A percentile compares a stretch with the other conserved stretches of the same genome.
phyloP scores from a whole-genome alignment of 1,140 invertebrate species.

The Drosophila willistoni region DNA sequence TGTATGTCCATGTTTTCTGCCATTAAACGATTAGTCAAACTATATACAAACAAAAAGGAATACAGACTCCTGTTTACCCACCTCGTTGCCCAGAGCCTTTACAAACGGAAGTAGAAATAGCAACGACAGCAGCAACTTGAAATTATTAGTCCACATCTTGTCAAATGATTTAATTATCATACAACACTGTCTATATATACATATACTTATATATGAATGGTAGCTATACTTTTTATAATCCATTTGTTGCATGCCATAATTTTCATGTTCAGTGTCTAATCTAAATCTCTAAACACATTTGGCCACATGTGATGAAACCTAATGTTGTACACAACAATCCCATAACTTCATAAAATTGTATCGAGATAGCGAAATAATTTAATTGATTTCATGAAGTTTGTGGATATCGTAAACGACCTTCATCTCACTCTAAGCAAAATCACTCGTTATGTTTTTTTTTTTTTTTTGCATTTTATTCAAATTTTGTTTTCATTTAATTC shows the following conservation, averaged over 20 bases:
- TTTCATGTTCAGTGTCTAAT: neutral
- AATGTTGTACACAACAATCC: too few relatives aligned
- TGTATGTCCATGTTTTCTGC: slow-evolving; percentile 41
- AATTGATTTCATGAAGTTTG: too few relatives aligned
- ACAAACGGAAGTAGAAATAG: neutral
- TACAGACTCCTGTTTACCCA: neutral
- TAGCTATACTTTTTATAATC: neutral
- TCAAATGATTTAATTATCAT: neutral
- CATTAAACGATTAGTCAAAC: neutral
- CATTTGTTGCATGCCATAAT: neutral
- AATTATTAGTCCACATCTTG: neutral
- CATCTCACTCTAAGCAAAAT: too few relatives aligned
- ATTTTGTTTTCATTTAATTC: too few relatives aligned
- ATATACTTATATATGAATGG: neutral
- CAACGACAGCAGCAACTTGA: neutral
- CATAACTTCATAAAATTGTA: too few relatives aligned
- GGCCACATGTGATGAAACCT: neutral
- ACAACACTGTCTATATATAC: neutral
- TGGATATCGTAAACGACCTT: too few relatives aligned
- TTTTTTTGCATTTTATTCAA: too few relatives aligned
- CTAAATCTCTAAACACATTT: neutral
- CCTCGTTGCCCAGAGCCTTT: neutral
- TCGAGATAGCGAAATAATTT: too few relatives aligned
- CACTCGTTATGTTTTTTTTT: too few relatives aligned
- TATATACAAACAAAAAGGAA: too few relatives aligned